phyloP scores from a whole-genome alignment of 2,113 vertebrate genomes.

The Numenius arquata region DNA sequence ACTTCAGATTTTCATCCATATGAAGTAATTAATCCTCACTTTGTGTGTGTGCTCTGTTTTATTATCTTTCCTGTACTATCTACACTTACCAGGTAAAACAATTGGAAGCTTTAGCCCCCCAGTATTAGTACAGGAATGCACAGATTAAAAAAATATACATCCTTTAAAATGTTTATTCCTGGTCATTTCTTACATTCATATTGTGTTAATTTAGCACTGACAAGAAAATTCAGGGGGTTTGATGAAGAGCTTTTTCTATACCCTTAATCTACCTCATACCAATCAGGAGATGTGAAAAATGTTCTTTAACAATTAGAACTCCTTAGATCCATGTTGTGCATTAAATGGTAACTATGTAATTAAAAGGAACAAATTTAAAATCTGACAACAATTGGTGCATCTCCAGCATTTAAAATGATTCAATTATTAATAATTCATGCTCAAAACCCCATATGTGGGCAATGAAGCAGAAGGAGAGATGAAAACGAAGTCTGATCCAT shows the following conservation, averaged over 20 bases:
- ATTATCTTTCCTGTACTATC: neutral
- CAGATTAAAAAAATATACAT: neutral
- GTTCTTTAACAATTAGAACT: slow-evolving; percentile 59
- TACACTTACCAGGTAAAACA: neutral
- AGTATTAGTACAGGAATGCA: neutral
- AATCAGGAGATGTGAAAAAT: slow-evolving; percentile 22
- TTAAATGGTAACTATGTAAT: slow-evolving; percentile 79
- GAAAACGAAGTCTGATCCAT: slow-evolving; percentile 70
- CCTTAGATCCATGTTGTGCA: slow-evolving; percentile 66
- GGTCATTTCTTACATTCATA: neutral
- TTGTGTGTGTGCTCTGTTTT: neutral
- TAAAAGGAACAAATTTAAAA: slow-evolving; percentile 87
- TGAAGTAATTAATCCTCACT: slow-evolving; percentile 34
- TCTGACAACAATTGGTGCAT: slow-evolving; percentile 86
- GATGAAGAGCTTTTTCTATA: neutral
- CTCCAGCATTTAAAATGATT: slow-evolving; percentile 86
- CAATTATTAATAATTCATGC: slow-evolving; percentile 85
- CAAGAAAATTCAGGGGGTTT: neutral
- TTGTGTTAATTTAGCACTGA: neutral
- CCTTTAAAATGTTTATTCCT: neutral
- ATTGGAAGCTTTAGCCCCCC: neutral
- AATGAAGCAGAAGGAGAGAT: slow-evolving; percentile 71
- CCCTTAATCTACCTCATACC: neutral
- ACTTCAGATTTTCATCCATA: slow-evolving; percentile 32
- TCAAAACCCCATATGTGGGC: slow-evolving; percentile 78